Evolutionary conservation across 2,797 vertebrate species (phyloP), one percentile per base, ranked within the genome.

Genomic region (Hylomyscus alleni): DNA sequence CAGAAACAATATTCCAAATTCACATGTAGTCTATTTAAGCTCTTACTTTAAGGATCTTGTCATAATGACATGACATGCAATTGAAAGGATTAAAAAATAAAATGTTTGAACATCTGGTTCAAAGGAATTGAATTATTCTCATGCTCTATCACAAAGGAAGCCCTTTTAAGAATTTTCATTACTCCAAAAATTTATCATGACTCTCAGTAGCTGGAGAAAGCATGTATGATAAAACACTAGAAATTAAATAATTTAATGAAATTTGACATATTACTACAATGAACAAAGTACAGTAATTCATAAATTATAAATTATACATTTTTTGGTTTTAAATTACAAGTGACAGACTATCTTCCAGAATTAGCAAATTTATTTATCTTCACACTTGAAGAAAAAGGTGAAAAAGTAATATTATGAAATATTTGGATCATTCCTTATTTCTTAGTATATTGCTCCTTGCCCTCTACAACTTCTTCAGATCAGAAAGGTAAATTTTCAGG

Each of bases 11-110:
- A 83, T 65, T 91, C 20, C 91, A 92, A 84, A 93, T 90, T 62
- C n/a, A 81, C 17, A 54, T 26, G 12, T 37, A 67, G 29, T 85
- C 26, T 50, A 77, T 65, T 40, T 47, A 90, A 88, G 83, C 31
- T 92, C 93, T 26, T 3, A 84, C 11, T 54, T 60, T 19, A 77
- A 95, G 44, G 20, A 86, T 10, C 31, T 85, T 94, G 44, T 37
- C 29, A 82, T 90, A 96, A 94, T 56, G 47, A 37, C 40, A 93
- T 95, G 62, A 90, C 93, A 96, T 52, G 65, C 80, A 97, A 80
- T 88, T 96, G 87, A 88, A 92, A 96, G 34, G 29, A 93, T 83
- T 86, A 67, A 91, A 90, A 90, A 17, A 34, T n/a, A 87, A 83
- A 93, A 76, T 83, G 52, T 96, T 90, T 93, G 34, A 93, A 62